A percentile compares a stretch with the other conserved stretches of the same genome.
Conservation (phyloP, 2,797 vertebrate species). For the Neosalanx taihuensis region DNA sequence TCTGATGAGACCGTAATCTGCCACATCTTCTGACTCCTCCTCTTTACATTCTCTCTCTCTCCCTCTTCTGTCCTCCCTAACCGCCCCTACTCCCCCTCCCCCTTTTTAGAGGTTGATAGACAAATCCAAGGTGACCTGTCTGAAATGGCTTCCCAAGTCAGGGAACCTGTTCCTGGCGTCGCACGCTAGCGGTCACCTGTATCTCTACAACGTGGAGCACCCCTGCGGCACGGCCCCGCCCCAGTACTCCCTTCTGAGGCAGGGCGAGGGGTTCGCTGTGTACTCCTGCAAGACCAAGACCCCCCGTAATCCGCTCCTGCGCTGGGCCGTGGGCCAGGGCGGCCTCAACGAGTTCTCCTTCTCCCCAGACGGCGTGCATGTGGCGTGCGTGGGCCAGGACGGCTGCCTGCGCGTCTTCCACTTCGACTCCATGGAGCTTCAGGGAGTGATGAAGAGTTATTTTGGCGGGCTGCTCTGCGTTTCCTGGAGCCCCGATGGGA, state of each 20-base stretch:
- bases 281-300: constrained; percentile 88
- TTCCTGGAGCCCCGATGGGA: constrained; percentile 91
- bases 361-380: constrained; percentile 83
- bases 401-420: constrained; percentile 88
- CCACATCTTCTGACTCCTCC: neutral
- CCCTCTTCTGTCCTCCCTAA: neutral
- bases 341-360: constrained; percentile 91
- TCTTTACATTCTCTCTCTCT: neutral
- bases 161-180: constrained; percentile 88
- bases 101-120: constrained; percentile 83
- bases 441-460: constrained; percentile 92
- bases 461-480: constrained; percentile 89
- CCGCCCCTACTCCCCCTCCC: neutral
- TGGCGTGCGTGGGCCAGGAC: constrained; percentile 91
- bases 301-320: constrained; percentile 83
- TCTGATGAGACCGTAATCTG: neutral
- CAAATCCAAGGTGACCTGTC: constrained; percentile 88
- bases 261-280: constrained; percentile 86
- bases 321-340: constrained; percentile 89
- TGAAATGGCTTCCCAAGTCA: constrained; percentile 88
- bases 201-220: constrained; percentile 88
- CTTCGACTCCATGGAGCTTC: constrained; percentile 90
- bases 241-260: constrained; percentile 84
- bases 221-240: constrained; percentile 77
- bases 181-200: constrained; percentile 89